Base-by-base conservation (phyloP, 2,888 invertebrate genomes). In the Dyspetes luteomarginatus region DNA sequence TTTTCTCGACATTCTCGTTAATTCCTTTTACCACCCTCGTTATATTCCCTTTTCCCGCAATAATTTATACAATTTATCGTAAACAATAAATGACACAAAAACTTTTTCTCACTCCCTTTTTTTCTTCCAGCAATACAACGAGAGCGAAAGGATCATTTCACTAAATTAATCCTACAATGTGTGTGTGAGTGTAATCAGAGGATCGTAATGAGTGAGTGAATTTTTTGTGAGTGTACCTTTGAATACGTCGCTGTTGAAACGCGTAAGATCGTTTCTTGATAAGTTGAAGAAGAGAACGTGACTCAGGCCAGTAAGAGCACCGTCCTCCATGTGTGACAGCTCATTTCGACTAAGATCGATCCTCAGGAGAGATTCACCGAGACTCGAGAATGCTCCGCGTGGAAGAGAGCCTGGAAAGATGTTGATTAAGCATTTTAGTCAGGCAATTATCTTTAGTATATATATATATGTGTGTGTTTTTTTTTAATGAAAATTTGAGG, bases 161-260 rank as follows among this genome's bases (percentile, higher is more conserved):
- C 4, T 17, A n/a, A 71, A 45, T 41, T 9, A 26, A 26, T 15
- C 17, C 22, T 15, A 22, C 55, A n/a, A 5, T 41, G 26, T n/a
- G 15, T 55, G n/a, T 22, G 12, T n/a, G 52, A 9, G 56, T 48
- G 45, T 41, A 55, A 68, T 52, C 36, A 15, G 17, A 12, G 19
- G 9, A 9, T 55, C 15, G 48, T 68, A 12, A 30, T 45, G 19
- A 45, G 45, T n/a, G 12, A 45, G 17, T 45, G 17, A 45, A 65
- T 48, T 52, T 28, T 28, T 56, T 41, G 43, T 62, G 0, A 45
- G n/a, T 24, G 45, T 89, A 92, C 93, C 95, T 91, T 95, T 94
- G 88, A 97, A 97, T 68, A 97, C 95, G 89, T 97, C 97, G 90
- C 97, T 97, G 91, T 97, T 97, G 88, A 98, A 94, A 86, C 95